Base-by-base conservation (phyloP, 2,888 invertebrate genomes). In the Opisthograptis luteolata region DNA sequence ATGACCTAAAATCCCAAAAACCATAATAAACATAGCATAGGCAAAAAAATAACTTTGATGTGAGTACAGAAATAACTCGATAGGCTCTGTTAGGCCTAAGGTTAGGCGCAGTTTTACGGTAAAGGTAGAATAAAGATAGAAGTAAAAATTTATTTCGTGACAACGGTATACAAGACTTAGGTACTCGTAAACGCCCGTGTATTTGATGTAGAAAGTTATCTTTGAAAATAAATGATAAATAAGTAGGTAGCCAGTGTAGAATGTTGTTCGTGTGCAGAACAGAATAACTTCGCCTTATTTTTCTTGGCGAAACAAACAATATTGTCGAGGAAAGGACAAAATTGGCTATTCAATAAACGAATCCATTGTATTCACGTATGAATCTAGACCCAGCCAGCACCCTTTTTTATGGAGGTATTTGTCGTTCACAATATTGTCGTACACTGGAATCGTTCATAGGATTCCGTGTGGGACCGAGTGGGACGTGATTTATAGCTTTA, bases 401-500 rank as follows among this genome's bases (percentile, higher is more conserved):
- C 62, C 43, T 62, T 68, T 69, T 69, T 67, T 42, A 66, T 66
- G 54, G 47, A 54, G 53, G 60, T 62, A 64, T 73, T 66, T 63
- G 55, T 69, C 62, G 60, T 62, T 59, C 52, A 55, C 64, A 58
- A 60, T 66, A 68, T 68, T 66, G 65, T 66, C 58, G 58, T 61
- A 58, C 62, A 65, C 57, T 57, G 52, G 61, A 66, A 66, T 65
- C 64, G 62, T 60, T 70, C 53, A 60, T 52, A 42, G 60, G 66
- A 70, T 71, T 64, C 59, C 57, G 55, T 55, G n/a, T n/a, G n/a
- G n/a, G n/a, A n/a, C 24, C 25, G 9, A 9, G 45, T 57, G 55
- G 53, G 43, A 36, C 55, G 54, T 64, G 68, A 70, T 73, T 68
- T 73, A 70, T 73, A 61, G 60, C 64, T 67, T 68, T 68, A 70